Conservation (phyloP, 2,113 vertebrate species). For the Sinocyclocheilus anophthalmus region DNA sequence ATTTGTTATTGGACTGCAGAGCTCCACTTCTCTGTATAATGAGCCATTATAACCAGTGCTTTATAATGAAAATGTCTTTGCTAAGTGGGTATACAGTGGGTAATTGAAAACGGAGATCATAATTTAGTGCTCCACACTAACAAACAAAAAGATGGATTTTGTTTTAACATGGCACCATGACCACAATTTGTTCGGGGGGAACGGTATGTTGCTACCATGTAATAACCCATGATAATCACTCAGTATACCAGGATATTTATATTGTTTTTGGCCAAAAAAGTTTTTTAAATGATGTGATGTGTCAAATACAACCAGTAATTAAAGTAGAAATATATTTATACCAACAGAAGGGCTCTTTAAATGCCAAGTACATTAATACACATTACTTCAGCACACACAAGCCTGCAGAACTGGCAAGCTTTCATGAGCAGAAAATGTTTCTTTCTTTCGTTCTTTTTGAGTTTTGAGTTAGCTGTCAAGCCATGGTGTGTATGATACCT, state of each 20-base stretch:
- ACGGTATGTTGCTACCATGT: too few relatives aligned
- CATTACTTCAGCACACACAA: not conserved
- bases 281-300: not conserved
- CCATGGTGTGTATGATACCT: too few relatives aligned
- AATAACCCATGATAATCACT: not conserved
- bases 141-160: not conserved
- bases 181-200: not conserved
- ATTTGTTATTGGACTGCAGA: slow-evolving; percentile 38
- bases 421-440: not conserved
- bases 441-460: not conserved
- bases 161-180: not conserved
- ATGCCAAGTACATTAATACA: slow-evolving; percentile 9
- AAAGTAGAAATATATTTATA: not conserved
- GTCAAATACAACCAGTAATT: slow-evolving; percentile 1
- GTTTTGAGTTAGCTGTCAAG: not conserved
- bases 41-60: slow-evolving; percentile 23
- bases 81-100: slow-evolving; percentile 25
- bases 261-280: not conserved
- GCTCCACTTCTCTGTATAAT: slow-evolving; percentile 22
- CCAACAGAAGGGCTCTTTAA: slow-evolving; percentile 2
- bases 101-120: slow-evolving; percentile 32
- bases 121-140: not conserved
- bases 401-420: not conserved
- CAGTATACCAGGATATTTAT: not conserved
- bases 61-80: slow-evolving; percentile 42